These are phyloP conservation scores for Virgularia gustaviana DNA, from an alignment of 92 coral and sea anemone species.

Conservation along the genomic window DNA sequence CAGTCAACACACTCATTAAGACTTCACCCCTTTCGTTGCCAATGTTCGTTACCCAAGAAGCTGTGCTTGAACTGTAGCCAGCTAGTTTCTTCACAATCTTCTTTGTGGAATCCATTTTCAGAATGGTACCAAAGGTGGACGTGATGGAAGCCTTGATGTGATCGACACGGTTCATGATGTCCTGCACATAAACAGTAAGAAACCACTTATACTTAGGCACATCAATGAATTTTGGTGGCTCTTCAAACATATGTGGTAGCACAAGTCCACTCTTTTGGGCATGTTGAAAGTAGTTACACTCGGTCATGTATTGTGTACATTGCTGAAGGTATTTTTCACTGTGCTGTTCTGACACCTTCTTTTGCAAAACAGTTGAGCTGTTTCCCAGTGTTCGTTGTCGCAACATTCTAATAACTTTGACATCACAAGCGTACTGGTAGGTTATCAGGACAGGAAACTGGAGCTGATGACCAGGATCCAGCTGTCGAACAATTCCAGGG, in stretches of 20 bases:
- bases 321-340: slow-evolving; percentile 48
- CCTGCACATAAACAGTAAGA: slow-evolving; percentile 51
- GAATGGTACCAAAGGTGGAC: slow-evolving; percentile 46
- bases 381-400: slow-evolving; percentile 56
- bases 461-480: slow-evolving; percentile 49
- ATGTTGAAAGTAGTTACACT: slow-evolving; percentile 39
- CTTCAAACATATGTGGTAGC: slow-evolving; percentile 7
- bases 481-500: slow-evolving; percentile 45
- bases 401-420: slow-evolving; percentile 46
- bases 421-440: slow-evolving; percentile 64
- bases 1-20: slow-evolving; percentile 33
- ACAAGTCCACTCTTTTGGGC: slow-evolving; percentile 38
- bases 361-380: slow-evolving; percentile 53
- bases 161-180: slow-evolving; percentile 37
- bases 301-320: slow-evolving; percentile 43
- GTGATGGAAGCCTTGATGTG: slow-evolving; percentile 49
- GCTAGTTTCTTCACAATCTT: slow-evolving; percentile 42
- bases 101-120: slow-evolving; percentile 55
- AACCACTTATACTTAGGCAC: slow-evolving; percentile 56
- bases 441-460: slow-evolving; percentile 55
- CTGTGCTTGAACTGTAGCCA: slow-evolving; percentile 32
- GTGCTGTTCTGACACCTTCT: slow-evolving; percentile 51
- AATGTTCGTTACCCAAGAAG: slow-evolving; percentile 43
- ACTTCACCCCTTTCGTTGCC: slow-evolving; percentile 41
- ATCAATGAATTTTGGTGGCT: slow-evolving; percentile 31